Evolutionary conservation across 2,797 vertebrate genomes (phyloP).

Genomic region (Phataginus tetradactyla): DNA sequence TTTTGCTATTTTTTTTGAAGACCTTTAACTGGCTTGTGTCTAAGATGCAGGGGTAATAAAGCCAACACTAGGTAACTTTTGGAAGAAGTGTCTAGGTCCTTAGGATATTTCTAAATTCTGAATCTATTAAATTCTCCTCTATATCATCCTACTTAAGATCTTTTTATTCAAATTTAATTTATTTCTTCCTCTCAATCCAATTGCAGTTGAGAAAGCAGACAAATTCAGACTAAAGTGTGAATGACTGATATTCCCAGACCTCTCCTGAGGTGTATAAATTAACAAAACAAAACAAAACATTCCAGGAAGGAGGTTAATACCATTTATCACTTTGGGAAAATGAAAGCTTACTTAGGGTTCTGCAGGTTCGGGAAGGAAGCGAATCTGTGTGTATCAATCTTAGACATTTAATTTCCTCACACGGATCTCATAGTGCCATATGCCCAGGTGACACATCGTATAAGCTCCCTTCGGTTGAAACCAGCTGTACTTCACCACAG

Average conservation of each 20-base stretch:
- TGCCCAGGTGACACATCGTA: background rate
- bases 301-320: background rate
- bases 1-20: background rate
- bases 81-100: background rate
- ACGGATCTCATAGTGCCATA: background rate
- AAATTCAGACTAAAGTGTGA: background rate
- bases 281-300: background rate
- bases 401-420: background rate
- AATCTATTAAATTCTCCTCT: background rate
- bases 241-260: background rate
- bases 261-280: background rate
- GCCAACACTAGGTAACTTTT: background rate
- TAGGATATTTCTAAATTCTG: background rate
- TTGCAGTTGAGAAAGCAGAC: constrained; percentile 5
- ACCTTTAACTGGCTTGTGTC: background rate
- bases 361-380: background rate
- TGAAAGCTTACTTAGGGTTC: background rate
- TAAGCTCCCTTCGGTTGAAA: background rate
- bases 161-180: background rate
- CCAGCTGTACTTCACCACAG: background rate
- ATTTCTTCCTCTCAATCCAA: background rate
- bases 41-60: background rate
- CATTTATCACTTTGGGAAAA: background rate
- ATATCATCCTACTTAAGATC: background rate
- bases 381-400: rapidly evolving